A percentile compares a stretch with the other conserved stretches of the same genome.
These are phyloP conservation scores for Takifugu ocellatus DNA, from an alignment of 2,797 vertebrate genomes.

Conservation along the genomic window DNA sequence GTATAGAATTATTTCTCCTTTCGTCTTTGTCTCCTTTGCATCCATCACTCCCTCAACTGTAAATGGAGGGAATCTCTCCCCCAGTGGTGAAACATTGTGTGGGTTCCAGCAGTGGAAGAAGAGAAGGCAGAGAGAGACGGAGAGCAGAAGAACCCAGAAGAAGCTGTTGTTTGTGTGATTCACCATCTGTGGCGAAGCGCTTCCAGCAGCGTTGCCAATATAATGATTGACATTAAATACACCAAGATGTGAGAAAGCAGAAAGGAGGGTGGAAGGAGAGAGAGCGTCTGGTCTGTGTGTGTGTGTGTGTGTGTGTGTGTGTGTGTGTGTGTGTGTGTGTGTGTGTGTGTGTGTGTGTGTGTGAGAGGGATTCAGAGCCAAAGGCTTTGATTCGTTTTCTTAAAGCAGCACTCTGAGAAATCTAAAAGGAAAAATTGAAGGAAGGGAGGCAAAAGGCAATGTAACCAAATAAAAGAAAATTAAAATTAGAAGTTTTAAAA, in stretches of 20 bases:
- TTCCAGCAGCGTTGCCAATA: slow-evolving; percentile 33
- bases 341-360: slow-evolving; percentile 28
- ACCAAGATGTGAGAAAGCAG: slow-evolving; percentile 36
- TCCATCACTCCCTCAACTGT: slow-evolving; percentile 16
- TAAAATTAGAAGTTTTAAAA: slow-evolving; percentile 49
- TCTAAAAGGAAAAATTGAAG: slow-evolving; percentile 3
- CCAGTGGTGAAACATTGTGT: slow-evolving; percentile 46
- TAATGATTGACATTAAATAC: slow-evolving; percentile 51
- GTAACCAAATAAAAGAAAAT: slow-evolving; percentile 38
- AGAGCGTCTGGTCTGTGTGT: slow-evolving; percentile 29
- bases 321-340: slow-evolving; percentile 25
- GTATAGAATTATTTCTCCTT: neutral
- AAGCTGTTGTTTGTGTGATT: slow-evolving; percentile 57
- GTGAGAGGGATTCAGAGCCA: slow-evolving; percentile 18
- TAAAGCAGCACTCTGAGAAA: slow-evolving; percentile 14
- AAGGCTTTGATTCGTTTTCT: neutral
- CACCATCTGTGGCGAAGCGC: slow-evolving; percentile 59
- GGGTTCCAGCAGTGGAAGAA: slow-evolving; percentile 44
- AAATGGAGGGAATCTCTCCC: slow-evolving; percentile 38
- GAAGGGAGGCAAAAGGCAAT: slow-evolving; percentile 4
- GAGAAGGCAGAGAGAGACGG: slow-evolving; percentile 19
- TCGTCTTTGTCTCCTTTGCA: neutral
- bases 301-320: slow-evolving; percentile 25
- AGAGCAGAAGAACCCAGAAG: slow-evolving; percentile 35
- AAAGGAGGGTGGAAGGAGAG: too few relatives aligned